Evolutionary conservation across 2,797 vertebrate genomes (phyloP).

Genomic region (Odontamblyopus lacepedii): DNA sequence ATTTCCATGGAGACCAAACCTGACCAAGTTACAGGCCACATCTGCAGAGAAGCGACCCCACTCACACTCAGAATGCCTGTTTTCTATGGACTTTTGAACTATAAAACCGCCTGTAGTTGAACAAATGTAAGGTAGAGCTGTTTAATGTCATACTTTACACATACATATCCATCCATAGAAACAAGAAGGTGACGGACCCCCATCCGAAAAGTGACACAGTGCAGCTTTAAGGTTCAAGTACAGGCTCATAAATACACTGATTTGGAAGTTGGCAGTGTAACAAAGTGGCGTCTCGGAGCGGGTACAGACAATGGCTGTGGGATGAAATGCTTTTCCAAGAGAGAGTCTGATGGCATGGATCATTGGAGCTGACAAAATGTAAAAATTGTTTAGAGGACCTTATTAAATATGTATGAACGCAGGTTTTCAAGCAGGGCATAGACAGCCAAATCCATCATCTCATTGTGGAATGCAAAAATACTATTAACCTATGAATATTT

Average conservation of each 20-base stretch:
- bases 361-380: constrained; percentile 82
- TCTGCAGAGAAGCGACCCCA: too few species aligned
- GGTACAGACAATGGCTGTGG: constrained; percentile 42
- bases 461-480: constrained; percentile 75
- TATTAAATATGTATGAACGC: constrained; percentile 82
- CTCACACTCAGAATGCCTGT: too few species aligned
- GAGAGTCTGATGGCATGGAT: constrained; percentile 76
- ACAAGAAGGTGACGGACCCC: too few species aligned
- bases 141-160: too few species aligned
- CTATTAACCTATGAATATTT: constrained; percentile 81
- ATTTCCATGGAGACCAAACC: too few species aligned
- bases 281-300: constrained; percentile 45
- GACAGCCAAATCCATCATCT: constrained; percentile 82
- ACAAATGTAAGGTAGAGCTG: too few species aligned
- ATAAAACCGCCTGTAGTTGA: too few species aligned
- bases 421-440: constrained; percentile 76
- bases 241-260: constrained; percentile 62
- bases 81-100: too few species aligned
- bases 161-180: too few species aligned
- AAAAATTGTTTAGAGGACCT: constrained; percentile 80
- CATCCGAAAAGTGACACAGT: too few species aligned
- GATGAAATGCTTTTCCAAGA: constrained; percentile 45
- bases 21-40: too few species aligned
- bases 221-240: constrained; percentile 49
- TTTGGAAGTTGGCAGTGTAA: constrained; percentile 48